Percentiles rank a stretch among this genome's conserved stretches.
Evolutionary conservation across 2,888 invertebrate species (phyloP).

Genomic region (Netelia fuscicornis): DNA sequence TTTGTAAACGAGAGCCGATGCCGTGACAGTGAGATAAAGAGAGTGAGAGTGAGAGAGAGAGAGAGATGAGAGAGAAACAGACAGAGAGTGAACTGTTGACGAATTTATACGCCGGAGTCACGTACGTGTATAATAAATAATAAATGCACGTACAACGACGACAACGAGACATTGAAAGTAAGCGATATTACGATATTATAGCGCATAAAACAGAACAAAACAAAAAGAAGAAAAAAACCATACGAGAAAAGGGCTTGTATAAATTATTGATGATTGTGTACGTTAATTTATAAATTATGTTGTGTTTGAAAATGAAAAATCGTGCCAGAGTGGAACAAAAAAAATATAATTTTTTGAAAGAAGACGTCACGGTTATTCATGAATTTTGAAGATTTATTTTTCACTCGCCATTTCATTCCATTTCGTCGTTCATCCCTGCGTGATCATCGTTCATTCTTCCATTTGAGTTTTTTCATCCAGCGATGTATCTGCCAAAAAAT

Average conservation of each 20-base stretch:
- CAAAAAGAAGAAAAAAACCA: conserved; percentile 8
- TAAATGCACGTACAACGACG: conserved; percentile 33
- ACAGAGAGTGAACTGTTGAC: conserved; percentile 39
- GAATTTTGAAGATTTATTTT: conserved; percentile 62
- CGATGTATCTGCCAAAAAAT: conserved; percentile 9
- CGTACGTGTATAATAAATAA: conserved; percentile 18
- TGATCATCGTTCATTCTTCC: conserved; percentile 10
- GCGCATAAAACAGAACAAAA: conserved; percentile 52
- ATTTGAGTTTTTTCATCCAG: not conserved
- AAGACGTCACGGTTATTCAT: conserved; percentile 69
- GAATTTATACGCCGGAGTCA: conserved; percentile 50
- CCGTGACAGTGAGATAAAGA: conserved; percentile 43
- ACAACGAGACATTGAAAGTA: conserved; percentile 54
- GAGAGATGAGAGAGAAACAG: conserved; percentile 28
- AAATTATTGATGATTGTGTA: conserved; percentile 83
- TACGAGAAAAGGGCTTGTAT: conserved; percentile 72
- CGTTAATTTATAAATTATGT: conserved; percentile 85
- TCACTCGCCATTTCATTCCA: conserved; percentile 37
- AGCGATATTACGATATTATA: conserved; percentile 61
- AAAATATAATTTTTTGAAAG: conserved; percentile 84
- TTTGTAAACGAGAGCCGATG: conserved; percentile 62
- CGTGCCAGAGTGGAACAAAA: conserved; percentile 83
- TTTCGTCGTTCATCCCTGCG: conserved; percentile 58
- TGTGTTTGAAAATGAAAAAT: conserved; percentile 80
- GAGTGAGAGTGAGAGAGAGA: conserved; percentile 21